Base-by-base conservation (phyloP, 2,113 vertebrate species). In the Epinephelus cyanopodus region DNA sequence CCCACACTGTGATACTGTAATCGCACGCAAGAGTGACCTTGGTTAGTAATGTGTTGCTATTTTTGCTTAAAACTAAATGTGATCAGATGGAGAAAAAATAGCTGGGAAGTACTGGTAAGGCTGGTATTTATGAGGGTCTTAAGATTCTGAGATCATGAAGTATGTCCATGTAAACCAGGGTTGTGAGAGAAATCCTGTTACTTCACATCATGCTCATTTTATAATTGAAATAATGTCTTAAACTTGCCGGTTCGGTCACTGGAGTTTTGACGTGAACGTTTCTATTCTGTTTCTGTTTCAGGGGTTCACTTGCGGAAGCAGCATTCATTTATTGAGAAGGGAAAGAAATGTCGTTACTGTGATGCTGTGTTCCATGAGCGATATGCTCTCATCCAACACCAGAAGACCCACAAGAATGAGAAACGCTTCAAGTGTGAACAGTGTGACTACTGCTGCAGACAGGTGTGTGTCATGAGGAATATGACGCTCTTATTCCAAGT, bases 381-480 rank as follows among this genome's bases (percentile, higher is more conserved):
- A 23, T 99, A 99, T 2, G 98, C 98, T 87, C 98, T 99, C 74
- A 99, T 99, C 85, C 98, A 99, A 87, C 98, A 99, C 81, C 98
- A 99, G 88, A 99, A 99, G 91, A 98, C 98, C 57, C 98, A 99
- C 94, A 99, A 99, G 93, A 99, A 99, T 0, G 98, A 99, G 95
- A 99, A 99, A 82, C 97, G 98, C 80, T 99, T 99, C 93, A 99
- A 98, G 87, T 99, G 98, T 79, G 98, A 99, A 83, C 97, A 98
- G 93, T 99, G 98, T 58, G 98, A 99, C 90, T 99, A 99, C 11
- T 98, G 98, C 3, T 99, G 98, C 93, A 96, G 98, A 96, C 98
- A 99, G 97, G 98, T 99, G 71, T 9, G 83, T 81, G 18, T 64
- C 45, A 14, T 11, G 2, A 13, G 4, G 12, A 67, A 47, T 19